Conservation (phyloP, 2,797 vertebrate genomes). For the Mastacembelus armatus region DNA sequence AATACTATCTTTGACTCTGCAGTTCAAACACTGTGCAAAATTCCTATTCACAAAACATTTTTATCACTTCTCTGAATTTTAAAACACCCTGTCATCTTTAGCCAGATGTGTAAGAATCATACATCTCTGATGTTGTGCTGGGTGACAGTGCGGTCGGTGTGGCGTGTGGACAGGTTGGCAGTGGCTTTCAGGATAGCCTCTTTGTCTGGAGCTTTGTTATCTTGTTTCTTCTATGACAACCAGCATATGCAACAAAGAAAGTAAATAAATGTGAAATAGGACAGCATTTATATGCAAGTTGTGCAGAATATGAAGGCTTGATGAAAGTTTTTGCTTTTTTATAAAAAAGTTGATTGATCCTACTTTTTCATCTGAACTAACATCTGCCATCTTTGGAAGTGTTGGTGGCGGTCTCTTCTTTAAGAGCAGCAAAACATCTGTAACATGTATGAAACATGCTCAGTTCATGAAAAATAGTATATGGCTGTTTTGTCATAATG, state of each 20-base stretch:
- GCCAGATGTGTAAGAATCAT: slow-evolving; percentile 61
- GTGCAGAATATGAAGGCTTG: too few species aligned
- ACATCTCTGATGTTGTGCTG: slow-evolving; percentile 97
- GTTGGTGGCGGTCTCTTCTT: slow-evolving; percentile 91
- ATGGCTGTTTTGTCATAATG: neutral
- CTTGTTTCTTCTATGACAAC: slow-evolving; percentile 90
- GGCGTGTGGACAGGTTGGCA: slow-evolving; percentile 86
- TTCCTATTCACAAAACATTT: neutral
- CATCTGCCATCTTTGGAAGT: slow-evolving; percentile 91
- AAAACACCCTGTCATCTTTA: neutral
- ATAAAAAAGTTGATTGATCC: slow-evolving; percentile 3
- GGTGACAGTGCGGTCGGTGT: slow-evolving; percentile 88
- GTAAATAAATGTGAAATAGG: neutral
- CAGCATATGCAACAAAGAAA: neutral
- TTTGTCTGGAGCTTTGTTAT: slow-evolving; percentile 96
- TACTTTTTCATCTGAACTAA: slow-evolving; percentile 95
- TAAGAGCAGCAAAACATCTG: slow-evolving; percentile 93
- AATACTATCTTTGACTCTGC: neutral
- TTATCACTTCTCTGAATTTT: too few species aligned
- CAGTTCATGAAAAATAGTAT: neutral
- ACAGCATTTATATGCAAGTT: neutral
- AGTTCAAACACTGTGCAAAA: neutral
- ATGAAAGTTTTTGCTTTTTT: neutral
- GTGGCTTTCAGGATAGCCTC: slow-evolving; percentile 96
- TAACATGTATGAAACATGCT: slow-evolving; percentile 21